Percentiles rank a stretch among this genome's conserved stretches.
These are phyloP conservation scores for Cosmorhoe ocellata DNA, from an alignment of 2,888 invertebrate species.

Conservation along the genomic window DNA sequence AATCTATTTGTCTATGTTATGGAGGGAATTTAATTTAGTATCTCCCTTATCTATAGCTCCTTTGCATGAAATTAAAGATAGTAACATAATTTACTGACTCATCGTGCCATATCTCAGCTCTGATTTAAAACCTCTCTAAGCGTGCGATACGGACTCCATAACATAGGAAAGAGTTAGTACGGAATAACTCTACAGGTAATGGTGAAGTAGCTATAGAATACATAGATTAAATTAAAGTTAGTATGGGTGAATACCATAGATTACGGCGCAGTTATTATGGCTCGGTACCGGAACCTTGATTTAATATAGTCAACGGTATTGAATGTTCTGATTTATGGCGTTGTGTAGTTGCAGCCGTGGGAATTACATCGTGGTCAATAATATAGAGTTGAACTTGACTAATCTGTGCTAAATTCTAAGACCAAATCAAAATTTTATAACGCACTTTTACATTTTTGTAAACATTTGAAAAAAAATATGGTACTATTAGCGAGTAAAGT, in stretches of 20 bases:
- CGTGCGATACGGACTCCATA: slow-evolving; percentile 23
- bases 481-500: too few relatives aligned
- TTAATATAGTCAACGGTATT: slow-evolving; percentile 76
- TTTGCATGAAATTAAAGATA: slow-evolving; percentile 7
- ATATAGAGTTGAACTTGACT: not conserved
- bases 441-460: too few relatives aligned
- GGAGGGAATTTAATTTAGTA: not conserved
- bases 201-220: too few relatives aligned
- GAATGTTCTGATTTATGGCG: slow-evolving; percentile 75
- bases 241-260: slow-evolving; percentile 27
- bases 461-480: too few relatives aligned
- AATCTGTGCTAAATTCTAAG: too few relatives aligned
- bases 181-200: too few relatives aligned
- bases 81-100: slow-evolving; percentile 12
- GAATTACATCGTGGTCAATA: slow-evolving; percentile 59
- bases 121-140: slow-evolving; percentile 26
- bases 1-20: too few relatives aligned
- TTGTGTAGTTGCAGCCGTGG: slow-evolving; percentile 61
- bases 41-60: not conserved
- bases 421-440: too few relatives aligned
- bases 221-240: not conserved
- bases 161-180: slow-evolving; percentile 1
- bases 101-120: slow-evolving; percentile 17
- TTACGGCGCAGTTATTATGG: not conserved
- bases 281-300: slow-evolving; percentile 59